These are phyloP conservation scores for Phenganax subtilis DNA, from an alignment of 92 coral and sea anemone species.

Conservation along the genomic window DNA sequence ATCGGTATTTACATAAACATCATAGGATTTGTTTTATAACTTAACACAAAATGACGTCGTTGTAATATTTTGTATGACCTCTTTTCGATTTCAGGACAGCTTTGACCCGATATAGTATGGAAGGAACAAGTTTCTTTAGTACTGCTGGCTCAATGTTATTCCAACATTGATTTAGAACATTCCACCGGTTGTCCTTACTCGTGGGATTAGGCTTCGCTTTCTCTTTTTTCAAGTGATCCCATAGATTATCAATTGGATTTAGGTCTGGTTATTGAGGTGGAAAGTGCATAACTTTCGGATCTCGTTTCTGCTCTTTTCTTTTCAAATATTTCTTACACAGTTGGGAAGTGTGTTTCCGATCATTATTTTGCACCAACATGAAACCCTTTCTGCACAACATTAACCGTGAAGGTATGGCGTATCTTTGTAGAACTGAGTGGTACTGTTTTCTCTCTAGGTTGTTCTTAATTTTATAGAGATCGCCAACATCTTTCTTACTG, in stretches of 20 bases:
- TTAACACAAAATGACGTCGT: not conserved
- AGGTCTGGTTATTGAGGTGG: not conserved
- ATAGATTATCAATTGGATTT: not conserved
- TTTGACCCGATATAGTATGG: not conserved
- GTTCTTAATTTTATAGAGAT: not conserved
- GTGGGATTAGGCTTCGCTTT: not conserved
- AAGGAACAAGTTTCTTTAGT: slow-evolving; percentile 1
- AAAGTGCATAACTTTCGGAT: not conserved
- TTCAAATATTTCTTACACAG: too few species aligned
- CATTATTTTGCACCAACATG: too few species aligned
- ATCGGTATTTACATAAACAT: too few species aligned
- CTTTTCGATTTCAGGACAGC: not conserved
- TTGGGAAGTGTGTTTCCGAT: too few species aligned
- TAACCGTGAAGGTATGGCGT: too few species aligned
- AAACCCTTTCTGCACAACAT: too few species aligned
- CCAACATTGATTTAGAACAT: slow-evolving; percentile 6
- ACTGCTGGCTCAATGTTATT: slow-evolving; percentile 17
- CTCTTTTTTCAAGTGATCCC: too few species aligned
- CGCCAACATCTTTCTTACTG: not conserved
- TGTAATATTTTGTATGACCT: slow-evolving; percentile 21
- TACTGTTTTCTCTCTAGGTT: not conserved
- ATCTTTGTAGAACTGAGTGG: not conserved
- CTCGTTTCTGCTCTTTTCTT: too few species aligned
- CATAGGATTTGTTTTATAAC: too few species aligned
- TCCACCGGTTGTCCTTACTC: not conserved